These are phyloP conservation scores for Diorhabda carinulata DNA, from an alignment of 1,140 invertebrate species.

Conservation along the genomic window DNA sequence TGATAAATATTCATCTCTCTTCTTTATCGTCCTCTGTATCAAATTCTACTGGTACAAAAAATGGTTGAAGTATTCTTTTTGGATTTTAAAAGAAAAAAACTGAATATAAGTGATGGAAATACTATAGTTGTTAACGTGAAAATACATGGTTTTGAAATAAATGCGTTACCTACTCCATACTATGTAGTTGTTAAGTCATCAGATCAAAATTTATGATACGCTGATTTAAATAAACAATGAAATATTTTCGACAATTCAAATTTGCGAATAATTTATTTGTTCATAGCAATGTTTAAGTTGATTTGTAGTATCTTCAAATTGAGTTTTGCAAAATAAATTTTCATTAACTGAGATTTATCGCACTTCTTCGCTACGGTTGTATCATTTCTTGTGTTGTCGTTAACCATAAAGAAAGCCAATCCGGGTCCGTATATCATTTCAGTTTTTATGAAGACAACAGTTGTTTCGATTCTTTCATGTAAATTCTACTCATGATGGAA, in stretches of 20 bases:
- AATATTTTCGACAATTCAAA: constrained; percentile 9
- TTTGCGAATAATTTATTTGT: not conserved
- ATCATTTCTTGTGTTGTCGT: constrained; percentile 2
- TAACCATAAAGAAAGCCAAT: constrained; percentile 1
- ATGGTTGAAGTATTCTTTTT: too few species aligned
- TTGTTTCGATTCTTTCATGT: constrained; percentile 1
- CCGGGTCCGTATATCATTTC: constrained; percentile 1
- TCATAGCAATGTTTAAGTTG: constrained; percentile 11
- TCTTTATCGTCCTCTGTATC: too few species aligned
- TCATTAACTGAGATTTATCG: constrained; percentile 11
- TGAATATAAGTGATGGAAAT: too few species aligned
- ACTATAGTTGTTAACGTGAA: too few species aligned
- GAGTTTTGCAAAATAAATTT: constrained; percentile 10
- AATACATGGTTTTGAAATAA: not conserved
- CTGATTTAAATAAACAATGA: constrained; percentile 4
- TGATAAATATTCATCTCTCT: too few species aligned
- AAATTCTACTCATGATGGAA: not conserved
- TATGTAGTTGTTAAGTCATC: not conserved
- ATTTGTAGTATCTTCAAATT: constrained; percentile 4
- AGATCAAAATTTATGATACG: not conserved
- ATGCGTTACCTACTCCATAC: not conserved
- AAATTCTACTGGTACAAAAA: too few species aligned
- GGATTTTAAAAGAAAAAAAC: too few species aligned
- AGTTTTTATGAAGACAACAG: constrained; percentile 1
- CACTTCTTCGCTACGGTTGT: not conserved